Base-by-base conservation (phyloP, 2,888 invertebrate genomes). In the Sinodicranocentrus sp. region DNA sequence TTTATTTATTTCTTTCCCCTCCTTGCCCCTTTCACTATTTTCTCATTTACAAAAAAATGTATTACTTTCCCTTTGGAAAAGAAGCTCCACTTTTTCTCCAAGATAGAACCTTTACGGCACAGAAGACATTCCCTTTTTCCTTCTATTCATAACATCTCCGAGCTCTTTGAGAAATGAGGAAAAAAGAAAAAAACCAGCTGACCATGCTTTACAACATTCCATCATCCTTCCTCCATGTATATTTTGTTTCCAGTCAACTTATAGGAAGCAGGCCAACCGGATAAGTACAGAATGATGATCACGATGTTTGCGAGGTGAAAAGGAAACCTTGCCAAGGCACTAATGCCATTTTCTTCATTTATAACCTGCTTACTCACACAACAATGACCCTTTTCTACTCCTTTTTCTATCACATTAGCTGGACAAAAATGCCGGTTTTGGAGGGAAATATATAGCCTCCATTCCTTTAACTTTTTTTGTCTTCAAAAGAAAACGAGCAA, bases 351-450 rank as follows among this genome's bases (percentile, higher is more conserved):
- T 77, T n/a, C n/a, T n/a, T 70, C 78, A 78, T 78, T 78, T 70
- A 78, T 78, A 78, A 78, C 48, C 63, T 79, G 39, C 65, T 79
- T 79, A 79, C 63, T 79, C 65, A 71, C 79, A 79, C 79, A 71
- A 79, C 63, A 72, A 52, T 79, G 71, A 68, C 43, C 48, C 65
- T 43, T 79, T 78, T 79, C 28, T 48, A 1, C 26, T 13, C 68
- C 17, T 17, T 23, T 44, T 48, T 79, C 71, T 52, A 71, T 71
- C 63, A 63, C 71, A 48, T 68, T 70, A 72, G 26, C 21, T 15
- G n/a, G 26, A 26, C n/a, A n/a, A n/a, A n/a, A n/a, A n/a, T n/a
- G n/a, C n/a, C n/a, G n/a, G n/a, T n/a, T 54, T 57, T 57, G 19
- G 54, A 26, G 33, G 63, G n/a, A 61, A 33, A 52, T 13, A 52